Percentiles rank a stretch among this genome's conserved stretches.
Evolutionary conservation across 2,888 invertebrate species (phyloP).

Genomic region (Cosmia pyralina): DNA sequence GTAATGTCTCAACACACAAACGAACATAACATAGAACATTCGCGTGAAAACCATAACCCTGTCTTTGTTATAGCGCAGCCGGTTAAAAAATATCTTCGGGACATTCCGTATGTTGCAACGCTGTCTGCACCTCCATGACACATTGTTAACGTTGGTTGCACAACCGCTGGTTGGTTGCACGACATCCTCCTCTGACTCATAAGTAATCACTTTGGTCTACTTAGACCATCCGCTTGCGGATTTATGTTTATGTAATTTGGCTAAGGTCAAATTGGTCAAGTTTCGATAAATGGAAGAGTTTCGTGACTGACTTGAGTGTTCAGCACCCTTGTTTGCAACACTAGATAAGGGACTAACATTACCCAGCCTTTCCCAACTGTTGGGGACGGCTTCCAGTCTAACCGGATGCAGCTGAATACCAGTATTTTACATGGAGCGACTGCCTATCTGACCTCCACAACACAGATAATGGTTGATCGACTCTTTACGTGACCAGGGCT

Average conservation of each 20-base stretch:
- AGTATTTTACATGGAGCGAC: no score
- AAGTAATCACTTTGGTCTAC: slow-evolving; percentile 38
- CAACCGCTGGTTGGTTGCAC: slow-evolving; percentile 31
- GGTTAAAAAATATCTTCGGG: background rate
- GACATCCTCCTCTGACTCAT: slow-evolving; percentile 49
- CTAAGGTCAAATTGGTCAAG: slow-evolving; percentile 16
- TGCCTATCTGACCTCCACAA: no score
- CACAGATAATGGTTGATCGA: no score
- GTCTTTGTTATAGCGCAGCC: no score
- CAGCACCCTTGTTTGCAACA: background rate
- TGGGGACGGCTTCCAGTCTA: no score
- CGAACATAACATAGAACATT: no score
- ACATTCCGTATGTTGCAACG: slow-evolving; percentile 29
- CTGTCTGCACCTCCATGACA: slow-evolving; percentile 17
- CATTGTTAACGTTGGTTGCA: slow-evolving; percentile 46
- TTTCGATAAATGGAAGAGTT: background rate
- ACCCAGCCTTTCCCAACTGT: no score
- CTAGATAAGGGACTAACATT: no score
- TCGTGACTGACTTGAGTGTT: background rate
- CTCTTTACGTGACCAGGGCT: no score
- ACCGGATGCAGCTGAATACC: no score
- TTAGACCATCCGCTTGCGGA: slow-evolving; percentile 39
- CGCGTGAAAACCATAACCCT: no score
- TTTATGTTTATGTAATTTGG: slow-evolving; percentile 12
- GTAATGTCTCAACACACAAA: no score